These are phyloP conservation scores for Athrips mouffetella DNA, from an alignment of 2,888 invertebrate genomes.

Conservation along the genomic window DNA sequence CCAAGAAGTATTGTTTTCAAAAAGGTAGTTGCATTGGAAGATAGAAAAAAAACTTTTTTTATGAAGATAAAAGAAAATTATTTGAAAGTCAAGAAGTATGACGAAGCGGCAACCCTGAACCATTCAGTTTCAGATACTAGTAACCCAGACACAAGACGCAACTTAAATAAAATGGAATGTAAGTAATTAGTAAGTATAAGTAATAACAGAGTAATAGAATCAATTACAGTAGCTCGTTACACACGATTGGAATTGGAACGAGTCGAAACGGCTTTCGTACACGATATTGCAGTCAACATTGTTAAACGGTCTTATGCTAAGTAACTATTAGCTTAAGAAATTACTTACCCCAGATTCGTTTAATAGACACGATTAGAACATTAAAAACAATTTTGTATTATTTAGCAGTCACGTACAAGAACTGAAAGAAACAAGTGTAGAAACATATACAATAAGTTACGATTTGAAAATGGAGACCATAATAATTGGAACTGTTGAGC, in stretches of 20 bases:
- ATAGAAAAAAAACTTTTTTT: no score
- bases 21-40: no score
- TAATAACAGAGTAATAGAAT: conserved; percentile 9
- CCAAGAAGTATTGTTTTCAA: no score
- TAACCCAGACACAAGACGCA: not conserved
- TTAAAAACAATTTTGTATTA: no score
- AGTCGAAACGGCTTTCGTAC: conserved; percentile 6
- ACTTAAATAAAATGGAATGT: not conserved
- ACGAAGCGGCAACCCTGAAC: no score
- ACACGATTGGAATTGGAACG: conserved; percentile 15
- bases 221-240: conserved; percentile 11
- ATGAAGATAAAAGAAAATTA: no score
- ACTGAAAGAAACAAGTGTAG: no score
- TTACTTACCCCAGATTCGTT: conserved; percentile 6
- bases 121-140: no score
- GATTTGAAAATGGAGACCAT: no score
- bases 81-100: no score
- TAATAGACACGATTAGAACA: conserved; percentile 11
- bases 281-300: conserved; percentile 8
- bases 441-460: not conserved
- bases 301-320: conserved; percentile 1
- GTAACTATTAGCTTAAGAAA: conserved; percentile 3
- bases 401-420: no score
- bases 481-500: not conserved
- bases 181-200: not conserved